Conservation (phyloP, 2,888 invertebrate species). For the Pristionchus exspectatus region DNA sequence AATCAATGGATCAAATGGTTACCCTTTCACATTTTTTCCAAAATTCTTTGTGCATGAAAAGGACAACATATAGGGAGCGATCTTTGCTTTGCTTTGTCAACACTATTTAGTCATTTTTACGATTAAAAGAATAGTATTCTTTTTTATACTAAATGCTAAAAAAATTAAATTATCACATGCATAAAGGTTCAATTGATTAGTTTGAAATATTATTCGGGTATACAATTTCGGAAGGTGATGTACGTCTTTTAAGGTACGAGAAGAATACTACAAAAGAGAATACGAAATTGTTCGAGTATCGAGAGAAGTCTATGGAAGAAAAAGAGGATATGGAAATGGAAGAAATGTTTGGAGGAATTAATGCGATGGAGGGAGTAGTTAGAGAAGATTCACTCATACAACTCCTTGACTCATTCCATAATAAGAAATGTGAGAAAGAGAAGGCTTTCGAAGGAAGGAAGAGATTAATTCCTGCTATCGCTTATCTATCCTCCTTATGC, state of each 20-base stretch:
- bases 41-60: too few relatives aligned
- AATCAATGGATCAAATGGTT: conserved; percentile 70
- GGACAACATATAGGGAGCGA: too few relatives aligned
- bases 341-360: conserved; percentile 43
- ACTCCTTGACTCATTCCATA: conserved; percentile 17
- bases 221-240: too few relatives aligned
- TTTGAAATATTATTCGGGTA: too few relatives aligned
- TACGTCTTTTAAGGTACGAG: conserved; percentile 63
- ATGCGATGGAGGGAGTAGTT: neutral
- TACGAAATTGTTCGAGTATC: conserved; percentile 70
- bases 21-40: too few relatives aligned
- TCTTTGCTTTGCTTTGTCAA: too few relatives aligned
- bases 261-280: conserved; percentile 63
- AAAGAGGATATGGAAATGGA: conserved; percentile 63
- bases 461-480: conserved; percentile 31
- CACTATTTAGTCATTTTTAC: too few relatives aligned
- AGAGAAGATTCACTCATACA: conserved; percentile 23
- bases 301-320: conserved; percentile 69
- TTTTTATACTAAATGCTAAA: too few relatives aligned
- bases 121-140: too few relatives aligned
- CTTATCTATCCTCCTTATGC: conserved; percentile 1
- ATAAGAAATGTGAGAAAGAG: neutral
- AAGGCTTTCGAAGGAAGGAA: neutral
- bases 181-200: too few relatives aligned
- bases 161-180: too few relatives aligned